Evolutionary conservation across 2,113 vertebrate species (phyloP), one percentile per base, ranked within the genome.

Genomic region (Oncorhynchus kisutch): DNA sequence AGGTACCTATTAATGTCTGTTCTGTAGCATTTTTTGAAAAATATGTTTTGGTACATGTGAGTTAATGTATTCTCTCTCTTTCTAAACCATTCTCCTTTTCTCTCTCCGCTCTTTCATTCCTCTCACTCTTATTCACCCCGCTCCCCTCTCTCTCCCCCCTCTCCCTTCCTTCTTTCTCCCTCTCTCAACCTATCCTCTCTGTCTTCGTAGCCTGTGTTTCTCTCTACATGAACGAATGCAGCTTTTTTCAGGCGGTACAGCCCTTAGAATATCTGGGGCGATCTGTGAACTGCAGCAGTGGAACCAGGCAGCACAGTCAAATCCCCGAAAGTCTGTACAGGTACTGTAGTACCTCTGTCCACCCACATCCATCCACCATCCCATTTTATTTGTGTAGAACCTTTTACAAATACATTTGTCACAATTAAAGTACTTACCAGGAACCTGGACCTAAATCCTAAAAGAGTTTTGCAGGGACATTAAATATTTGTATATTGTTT

Each of bases 221-320:
- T 20, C 14, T 65, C 66, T 65, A n/a, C n/a, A 69, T 5, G 77
- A 82, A 29, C 82, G 73, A 51, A 81, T 88, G 70, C 74, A 81
- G 51, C 22, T 82, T 5, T 87, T 60, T 79, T 70, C 71, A 9
- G 81, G 82, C 66, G 71, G 54, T 51, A 51, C 71, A 14, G 75
- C 70, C 3, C 31, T 62, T 27, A 39, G 12, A 9, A 34, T 85
- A 27, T 81, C 62, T 8, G 45, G 76, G 57, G 5, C 51, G 69
- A 75, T 75, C 54, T 71, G 11, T 13, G 72, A 76, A 71, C 81
- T 86, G 67, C 74, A 80, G n/a, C 49, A 49, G 31, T 87, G 85
- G 81, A 87, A 65, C 59, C 83, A 73, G 34, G 79, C 54, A 5
- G 67, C 7, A 60, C 78, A 71, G 49, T 51, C 72, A 65, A 73